These are phyloP conservation scores for Eonycteris spelaea DNA, from an alignment of 2,113 vertebrate genomes.

Conservation along the genomic window DNA sequence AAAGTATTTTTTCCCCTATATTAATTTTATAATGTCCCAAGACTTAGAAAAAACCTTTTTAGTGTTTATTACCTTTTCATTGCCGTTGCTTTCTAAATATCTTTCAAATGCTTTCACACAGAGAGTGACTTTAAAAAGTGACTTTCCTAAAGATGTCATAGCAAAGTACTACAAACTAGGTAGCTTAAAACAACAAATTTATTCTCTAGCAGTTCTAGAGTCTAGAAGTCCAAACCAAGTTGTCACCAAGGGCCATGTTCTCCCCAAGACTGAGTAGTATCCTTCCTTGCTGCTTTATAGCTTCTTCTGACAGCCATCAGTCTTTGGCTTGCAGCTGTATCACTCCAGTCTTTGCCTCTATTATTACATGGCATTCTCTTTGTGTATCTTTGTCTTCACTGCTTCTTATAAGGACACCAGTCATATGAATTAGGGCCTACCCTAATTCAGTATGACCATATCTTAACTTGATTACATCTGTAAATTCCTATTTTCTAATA, in stretches of 20 bases:
- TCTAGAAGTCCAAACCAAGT: background rate
- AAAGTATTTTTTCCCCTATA: background rate
- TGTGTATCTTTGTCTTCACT: background rate
- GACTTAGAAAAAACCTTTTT: background rate
- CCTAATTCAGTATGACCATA: background rate
- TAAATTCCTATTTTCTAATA: constrained; percentile 2
- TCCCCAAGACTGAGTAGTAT: background rate
- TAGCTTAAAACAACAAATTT: background rate
- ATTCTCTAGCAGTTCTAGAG: background rate
- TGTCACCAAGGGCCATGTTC: background rate
- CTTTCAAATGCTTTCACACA: background rate
- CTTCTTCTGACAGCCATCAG: background rate
- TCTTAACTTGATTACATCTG: background rate
- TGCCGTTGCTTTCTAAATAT: background rate
- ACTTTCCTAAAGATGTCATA: background rate
- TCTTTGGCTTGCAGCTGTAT: background rate
- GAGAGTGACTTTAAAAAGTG: constrained; percentile 4
- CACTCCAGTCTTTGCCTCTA: background rate
- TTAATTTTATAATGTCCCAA: background rate
- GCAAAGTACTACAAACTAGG: background rate
- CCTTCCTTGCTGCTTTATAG: background rate
- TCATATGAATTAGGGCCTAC: background rate
- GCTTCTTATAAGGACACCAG: background rate
- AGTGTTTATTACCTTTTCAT: background rate
- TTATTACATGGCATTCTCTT: background rate